Conservation (phyloP, 2,113 vertebrate genomes). For the Ammodytes marinus region DNA sequence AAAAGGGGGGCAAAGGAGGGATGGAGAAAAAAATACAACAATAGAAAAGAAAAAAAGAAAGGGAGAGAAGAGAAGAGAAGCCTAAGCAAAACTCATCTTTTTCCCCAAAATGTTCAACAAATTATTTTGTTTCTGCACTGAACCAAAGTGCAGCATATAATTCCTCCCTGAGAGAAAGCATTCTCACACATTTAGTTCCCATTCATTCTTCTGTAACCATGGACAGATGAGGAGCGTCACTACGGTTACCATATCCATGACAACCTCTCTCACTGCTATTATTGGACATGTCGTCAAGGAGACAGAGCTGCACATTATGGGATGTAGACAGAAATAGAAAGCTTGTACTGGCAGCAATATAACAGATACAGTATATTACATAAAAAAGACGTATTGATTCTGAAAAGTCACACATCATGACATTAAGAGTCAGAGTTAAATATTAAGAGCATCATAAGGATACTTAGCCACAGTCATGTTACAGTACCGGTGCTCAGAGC, state of each 20-base stretch:
- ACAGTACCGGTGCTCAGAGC: neutral
- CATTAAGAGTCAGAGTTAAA: conserved; percentile 10
- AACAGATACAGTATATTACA: conserved; percentile 73
- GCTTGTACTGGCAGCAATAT: conserved; percentile 67
- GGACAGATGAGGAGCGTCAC: conserved; percentile 79
- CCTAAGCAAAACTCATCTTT: neutral
- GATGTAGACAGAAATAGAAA: conserved; percentile 80
- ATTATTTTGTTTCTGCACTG: neutral
- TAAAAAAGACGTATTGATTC: conserved; percentile 66
- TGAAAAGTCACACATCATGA: conserved; percentile 33
- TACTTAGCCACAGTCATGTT: conserved; percentile 8
- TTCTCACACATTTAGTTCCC: conserved; percentile 59
- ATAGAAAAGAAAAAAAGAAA: neutral
- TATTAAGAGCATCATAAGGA: conserved; percentile 11
- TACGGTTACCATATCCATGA: conserved; percentile 85
- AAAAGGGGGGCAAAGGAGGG: neutral
- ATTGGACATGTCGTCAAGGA: conserved; percentile 82
- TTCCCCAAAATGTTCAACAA: neutral
- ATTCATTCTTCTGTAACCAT: conserved; percentile 63
- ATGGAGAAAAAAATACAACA: neutral
- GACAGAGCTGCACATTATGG: conserved; percentile 79
- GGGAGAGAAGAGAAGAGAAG: neutral
- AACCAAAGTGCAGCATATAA: conserved; percentile 39
- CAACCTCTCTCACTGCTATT: conserved; percentile 82
- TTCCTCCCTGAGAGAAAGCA: conserved; percentile 43